Conservation (phyloP, 2,888 invertebrate genomes). For the Hymenopus coronatus region DNA sequence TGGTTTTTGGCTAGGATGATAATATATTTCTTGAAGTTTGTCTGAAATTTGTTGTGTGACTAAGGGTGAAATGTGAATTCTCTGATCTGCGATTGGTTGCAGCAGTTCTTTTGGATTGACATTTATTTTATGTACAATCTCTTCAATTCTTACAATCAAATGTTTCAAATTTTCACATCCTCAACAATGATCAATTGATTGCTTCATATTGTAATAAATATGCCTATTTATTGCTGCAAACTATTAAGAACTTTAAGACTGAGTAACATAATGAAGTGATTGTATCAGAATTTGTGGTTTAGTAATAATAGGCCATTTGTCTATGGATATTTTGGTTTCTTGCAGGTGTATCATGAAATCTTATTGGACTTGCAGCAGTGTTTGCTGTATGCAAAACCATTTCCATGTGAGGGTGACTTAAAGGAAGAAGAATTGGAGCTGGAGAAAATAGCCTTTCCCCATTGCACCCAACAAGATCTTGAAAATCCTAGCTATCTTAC, state of each 20-base stretch:
- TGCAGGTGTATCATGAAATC: slow-evolving; percentile 60
- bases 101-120: too few species aligned
- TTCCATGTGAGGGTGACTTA: slow-evolving; percentile 33
- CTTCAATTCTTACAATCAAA: too few species aligned
- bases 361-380: slow-evolving; percentile 72
- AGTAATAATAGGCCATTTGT: background rate
- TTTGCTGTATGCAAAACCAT: slow-evolving; percentile 53
- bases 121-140: too few species aligned
- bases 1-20: too few species aligned
- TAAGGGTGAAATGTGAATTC: too few species aligned
- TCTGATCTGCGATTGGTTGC: too few species aligned
- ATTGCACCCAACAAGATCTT: slow-evolving; percentile 48
- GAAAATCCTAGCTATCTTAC: slow-evolving; percentile 58
- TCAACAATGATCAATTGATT: too few species aligned
- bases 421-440: slow-evolving; percentile 49
- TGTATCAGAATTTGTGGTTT: background rate
- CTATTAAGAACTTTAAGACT: background rate
- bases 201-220: too few species aligned
- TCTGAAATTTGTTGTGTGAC: too few species aligned
- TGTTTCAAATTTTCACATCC: too few species aligned
- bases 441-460: slow-evolving; percentile 42
- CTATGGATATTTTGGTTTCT: background rate
- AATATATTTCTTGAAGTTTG: too few species aligned
- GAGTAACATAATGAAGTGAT: too few species aligned
- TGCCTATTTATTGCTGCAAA: background rate